phyloP scores from a whole-genome alignment of 2,113 vertebrate species.

The Peromyscus maniculatus region DNA sequence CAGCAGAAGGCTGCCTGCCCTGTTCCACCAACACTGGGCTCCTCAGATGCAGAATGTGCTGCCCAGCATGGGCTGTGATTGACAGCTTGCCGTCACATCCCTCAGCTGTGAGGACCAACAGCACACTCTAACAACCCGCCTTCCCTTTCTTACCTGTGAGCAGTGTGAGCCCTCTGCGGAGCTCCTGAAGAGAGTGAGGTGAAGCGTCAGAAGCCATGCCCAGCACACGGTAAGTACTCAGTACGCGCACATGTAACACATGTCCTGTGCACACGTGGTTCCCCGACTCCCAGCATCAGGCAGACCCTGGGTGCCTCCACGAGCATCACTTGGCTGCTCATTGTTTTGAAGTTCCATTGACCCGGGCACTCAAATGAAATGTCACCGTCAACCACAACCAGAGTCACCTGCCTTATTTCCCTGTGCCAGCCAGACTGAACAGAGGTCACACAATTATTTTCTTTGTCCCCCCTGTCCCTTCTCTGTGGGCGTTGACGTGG shows the following conservation, averaged over 20 bases:
- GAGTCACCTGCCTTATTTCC: background rate
- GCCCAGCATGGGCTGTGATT: background rate
- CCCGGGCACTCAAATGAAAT: background rate
- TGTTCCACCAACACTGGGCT: background rate
- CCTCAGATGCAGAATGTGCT: background rate
- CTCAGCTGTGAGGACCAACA: background rate
- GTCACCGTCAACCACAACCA: background rate
- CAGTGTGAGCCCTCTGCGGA: background rate
- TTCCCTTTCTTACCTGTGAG: background rate
- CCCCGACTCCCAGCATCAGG: background rate
- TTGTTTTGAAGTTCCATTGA: no score
- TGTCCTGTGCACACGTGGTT: accelerated
- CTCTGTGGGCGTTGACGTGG: background rate
- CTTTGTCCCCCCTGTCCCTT: background rate
- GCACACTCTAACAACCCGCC: background rate
- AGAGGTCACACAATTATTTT: background rate
- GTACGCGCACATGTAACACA: background rate
- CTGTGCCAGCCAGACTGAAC: background rate
- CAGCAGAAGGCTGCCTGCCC: background rate
- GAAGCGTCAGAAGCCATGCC: background rate
- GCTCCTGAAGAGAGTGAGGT: background rate
- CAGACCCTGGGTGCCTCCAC: background rate
- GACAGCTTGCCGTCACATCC: background rate
- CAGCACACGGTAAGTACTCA: background rate
- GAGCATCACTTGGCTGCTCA: accelerated